Evolutionary conservation across 2,113 vertebrate species (phyloP).

Genomic region (Meriones unguiculatus): DNA sequence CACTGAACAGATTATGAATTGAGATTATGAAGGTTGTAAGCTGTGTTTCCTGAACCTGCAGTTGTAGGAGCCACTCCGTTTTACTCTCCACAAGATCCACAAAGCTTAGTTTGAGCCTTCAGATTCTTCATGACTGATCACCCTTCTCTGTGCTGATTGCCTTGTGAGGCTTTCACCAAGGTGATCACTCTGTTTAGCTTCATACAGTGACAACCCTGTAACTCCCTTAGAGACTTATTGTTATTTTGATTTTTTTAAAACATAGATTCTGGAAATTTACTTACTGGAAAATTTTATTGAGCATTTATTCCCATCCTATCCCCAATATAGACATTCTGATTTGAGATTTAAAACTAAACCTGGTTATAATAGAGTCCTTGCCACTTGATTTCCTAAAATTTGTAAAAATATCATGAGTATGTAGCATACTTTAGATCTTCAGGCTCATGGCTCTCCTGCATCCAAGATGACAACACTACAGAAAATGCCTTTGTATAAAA

Average conservation of each 20-base stretch:
- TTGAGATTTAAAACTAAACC: not conserved
- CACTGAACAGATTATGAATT: not conserved
- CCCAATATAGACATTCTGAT: not conserved
- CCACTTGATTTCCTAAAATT: not conserved
- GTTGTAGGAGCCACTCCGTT: not conserved
- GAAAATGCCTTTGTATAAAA: not conserved
- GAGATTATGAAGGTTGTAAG: not conserved
- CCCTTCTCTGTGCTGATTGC: not conserved
- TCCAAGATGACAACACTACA: not conserved
- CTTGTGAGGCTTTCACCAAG: not conserved
- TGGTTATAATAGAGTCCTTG: not conserved
- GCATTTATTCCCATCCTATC: not conserved
- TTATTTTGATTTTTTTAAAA: not conserved
- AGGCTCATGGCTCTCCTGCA: not conserved
- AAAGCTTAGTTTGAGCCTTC: not conserved
- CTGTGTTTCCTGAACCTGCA: not conserved
- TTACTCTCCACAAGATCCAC: not conserved
- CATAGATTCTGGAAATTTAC: not conserved
- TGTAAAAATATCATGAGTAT: not conserved
- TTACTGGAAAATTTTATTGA: not conserved
- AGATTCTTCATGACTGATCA: not conserved
- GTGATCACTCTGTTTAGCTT: not conserved
- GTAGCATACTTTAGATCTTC: not conserved
- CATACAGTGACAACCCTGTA: not conserved
- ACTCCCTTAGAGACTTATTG: not conserved